Conservation (phyloP, 2,888 invertebrate species). For the Dasysyrphus albostriatus region DNA sequence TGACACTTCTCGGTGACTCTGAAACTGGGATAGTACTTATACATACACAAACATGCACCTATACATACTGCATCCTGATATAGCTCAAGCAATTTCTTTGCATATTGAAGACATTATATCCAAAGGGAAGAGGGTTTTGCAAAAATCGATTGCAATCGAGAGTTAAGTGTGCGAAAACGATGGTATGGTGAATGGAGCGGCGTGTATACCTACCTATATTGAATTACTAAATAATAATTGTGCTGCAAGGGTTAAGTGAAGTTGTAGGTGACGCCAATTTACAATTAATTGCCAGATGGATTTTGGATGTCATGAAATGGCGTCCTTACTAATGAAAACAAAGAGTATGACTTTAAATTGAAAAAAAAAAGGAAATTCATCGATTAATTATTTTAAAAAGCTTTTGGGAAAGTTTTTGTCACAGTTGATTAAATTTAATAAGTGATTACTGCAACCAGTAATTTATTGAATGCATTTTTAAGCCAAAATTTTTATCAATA, state of each 20-base stretch:
- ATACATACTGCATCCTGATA: neutral
- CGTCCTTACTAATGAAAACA: neutral
- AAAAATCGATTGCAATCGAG: constrained; percentile 52
- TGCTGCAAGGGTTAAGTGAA: neutral
- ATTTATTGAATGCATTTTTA: no score
- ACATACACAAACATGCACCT: neutral
- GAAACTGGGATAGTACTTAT: neutral
- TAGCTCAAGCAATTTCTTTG: constrained; percentile 15
- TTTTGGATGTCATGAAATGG: neutral
- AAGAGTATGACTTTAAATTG: neutral
- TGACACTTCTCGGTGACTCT: neutral
- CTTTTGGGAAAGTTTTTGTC: no score
- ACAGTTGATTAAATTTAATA: no score
- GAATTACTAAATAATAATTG: constrained; percentile 17
- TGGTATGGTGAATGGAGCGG: constrained; percentile 18
- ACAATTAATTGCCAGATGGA: neutral
- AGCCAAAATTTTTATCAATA: no score
- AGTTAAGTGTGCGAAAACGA: constrained; percentile 44
- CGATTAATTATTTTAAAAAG: no score
- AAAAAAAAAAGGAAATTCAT: neutral
- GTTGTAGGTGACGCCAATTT: constrained; percentile 15
- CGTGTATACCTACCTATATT: neutral
- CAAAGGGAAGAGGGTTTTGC: neutral
- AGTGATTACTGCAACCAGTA: no score
- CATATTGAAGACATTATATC: neutral